Evolutionary conservation across 2,888 invertebrate species (phyloP), one percentile per base, ranked within the genome.

Genomic region (Phorcus lineatus): DNA sequence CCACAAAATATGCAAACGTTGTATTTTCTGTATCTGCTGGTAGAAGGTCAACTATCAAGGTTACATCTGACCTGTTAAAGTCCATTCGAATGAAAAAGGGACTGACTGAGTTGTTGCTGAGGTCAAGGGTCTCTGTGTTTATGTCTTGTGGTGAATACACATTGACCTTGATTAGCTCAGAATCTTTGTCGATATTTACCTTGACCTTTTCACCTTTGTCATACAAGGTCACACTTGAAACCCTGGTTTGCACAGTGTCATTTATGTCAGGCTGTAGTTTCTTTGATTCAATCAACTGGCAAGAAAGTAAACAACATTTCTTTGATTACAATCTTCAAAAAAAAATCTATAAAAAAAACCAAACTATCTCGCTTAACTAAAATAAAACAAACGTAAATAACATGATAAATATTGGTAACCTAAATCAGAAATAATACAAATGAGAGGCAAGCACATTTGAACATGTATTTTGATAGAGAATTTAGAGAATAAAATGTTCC

Each of bases 241-340:
- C 53, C 16, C 78, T 77, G 13, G 80, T 67, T 52, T 78, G 80
- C 2, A 80, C 31, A 16, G 16, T 28, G n/a, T 76, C 74, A 13
- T 76, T 17, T n/a, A 79, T 80, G 19, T 66, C 62, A 9, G 77
- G 74, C 22, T 82, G 78, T n/a, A 83, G 77, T 53, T 79, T 80
- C 57, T 78, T 79, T 19, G 80, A 78, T 36, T 78, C 74, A 24
- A 83, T 83, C 17, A 83, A 66, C 81, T 83, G 70, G 2, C 47
- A 52, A 36, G 11, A 67, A 52, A n/a, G 52, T 19, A n/a, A 52
- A 74, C 16, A 74, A 36, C 22, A 1, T 1, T 31, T 24, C n/a
- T 47, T 47, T 13, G 1, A 47, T 11, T 11, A 11, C 47, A 47
- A 1, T 1, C 11, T 11, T 47, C 1, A 47, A 11, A 47, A 9